A percentile compares a stretch with the other conserved stretches of the same genome.
phyloP scores from a whole-genome alignment of 2,888 invertebrate genomes.

The Listrodromus nycthemerus region DNA sequence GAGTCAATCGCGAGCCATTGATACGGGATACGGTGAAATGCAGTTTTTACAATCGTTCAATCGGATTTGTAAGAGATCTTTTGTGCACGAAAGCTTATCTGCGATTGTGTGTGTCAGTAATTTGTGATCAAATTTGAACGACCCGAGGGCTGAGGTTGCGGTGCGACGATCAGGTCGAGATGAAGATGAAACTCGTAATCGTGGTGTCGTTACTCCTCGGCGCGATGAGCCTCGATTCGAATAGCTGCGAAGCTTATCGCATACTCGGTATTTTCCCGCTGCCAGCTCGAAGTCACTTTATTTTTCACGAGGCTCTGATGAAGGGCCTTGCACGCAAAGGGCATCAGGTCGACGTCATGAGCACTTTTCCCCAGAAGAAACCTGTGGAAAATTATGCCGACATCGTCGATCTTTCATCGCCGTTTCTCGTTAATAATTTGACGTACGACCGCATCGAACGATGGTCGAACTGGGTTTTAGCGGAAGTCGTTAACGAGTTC shows the following conservation, averaged over 20 bases:
- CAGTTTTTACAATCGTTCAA: too few species aligned
- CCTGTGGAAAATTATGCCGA: conserved; percentile 82
- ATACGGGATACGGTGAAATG: background rate
- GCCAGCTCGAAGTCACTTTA: conserved; percentile 85
- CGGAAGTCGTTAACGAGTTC: conserved; percentile 47
- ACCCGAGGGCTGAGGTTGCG: background rate
- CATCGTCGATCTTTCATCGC: conserved; percentile 72
- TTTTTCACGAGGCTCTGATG: conserved; percentile 84
- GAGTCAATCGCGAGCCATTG: background rate
- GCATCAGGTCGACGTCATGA: conserved; percentile 84
- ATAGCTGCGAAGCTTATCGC: conserved; percentile 72
- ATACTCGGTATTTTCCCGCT: conserved; percentile 85
- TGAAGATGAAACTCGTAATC: background rate
- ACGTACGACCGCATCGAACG: background rate
- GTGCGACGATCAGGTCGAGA: background rate
- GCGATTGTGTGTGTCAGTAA: background rate
- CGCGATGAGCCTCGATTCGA: background rate
- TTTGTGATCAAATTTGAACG: background rate
- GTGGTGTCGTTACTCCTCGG: background rate
- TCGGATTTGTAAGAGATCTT: too few species aligned
- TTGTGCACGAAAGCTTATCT: background rate
- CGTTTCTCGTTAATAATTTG: conserved; percentile 33
- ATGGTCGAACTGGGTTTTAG: background rate
- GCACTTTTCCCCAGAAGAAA: conserved; percentile 81
- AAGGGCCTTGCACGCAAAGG: conserved; percentile 84